Percentiles rank a stretch among this genome's conserved stretches.
phyloP scores from a whole-genome alignment of 2,888 invertebrate species.

The Mythimna pallens region DNA sequence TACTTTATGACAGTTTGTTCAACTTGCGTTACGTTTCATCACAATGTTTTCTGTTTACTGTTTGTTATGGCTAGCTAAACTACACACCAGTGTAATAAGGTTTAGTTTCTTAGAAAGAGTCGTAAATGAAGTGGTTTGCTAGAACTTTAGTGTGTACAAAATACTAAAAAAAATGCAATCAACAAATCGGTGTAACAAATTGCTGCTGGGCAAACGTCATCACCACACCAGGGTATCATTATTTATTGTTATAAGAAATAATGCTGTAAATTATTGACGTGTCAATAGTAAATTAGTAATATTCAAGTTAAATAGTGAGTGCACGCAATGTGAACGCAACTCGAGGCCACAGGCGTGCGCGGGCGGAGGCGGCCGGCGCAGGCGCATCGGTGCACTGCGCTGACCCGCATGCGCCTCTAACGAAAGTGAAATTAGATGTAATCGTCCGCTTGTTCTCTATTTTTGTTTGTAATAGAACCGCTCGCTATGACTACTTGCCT shows the following conservation, averaged over 20 bases:
- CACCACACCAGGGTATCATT: conserved; percentile 3
- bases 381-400: conserved; percentile 75
- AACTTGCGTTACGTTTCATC: conserved; percentile 81
- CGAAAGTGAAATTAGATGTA: conserved; percentile 86
- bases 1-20: conserved; percentile 85
- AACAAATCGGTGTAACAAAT: background rate
- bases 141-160: background rate
- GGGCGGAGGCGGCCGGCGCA: conserved; percentile 62
- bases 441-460: conserved; percentile 76
- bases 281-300: conserved; percentile 51
- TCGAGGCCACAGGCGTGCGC: conserved; percentile 63
- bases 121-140: background rate
- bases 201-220: conserved; percentile 3
- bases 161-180: conserved; percentile 4
- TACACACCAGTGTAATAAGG: background rate
- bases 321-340: conserved; percentile 65
- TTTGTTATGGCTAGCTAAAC: conserved; percentile 45
- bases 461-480: conserved; percentile 71
- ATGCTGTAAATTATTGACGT: conserved; percentile 43
- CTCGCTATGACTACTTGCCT: conserved; percentile 56
- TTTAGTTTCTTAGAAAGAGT: background rate
- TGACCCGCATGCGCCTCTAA: conserved; percentile 79
- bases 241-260: conserved; percentile 19
- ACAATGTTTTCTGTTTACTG: conserved; percentile 80
- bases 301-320: conserved; percentile 55